Percentiles rank a stretch among this genome's conserved stretches.
These are phyloP conservation scores for Thaumetopoea pityocampa DNA, from an alignment of 1,140 invertebrate species.

Conservation along the genomic window DNA sequence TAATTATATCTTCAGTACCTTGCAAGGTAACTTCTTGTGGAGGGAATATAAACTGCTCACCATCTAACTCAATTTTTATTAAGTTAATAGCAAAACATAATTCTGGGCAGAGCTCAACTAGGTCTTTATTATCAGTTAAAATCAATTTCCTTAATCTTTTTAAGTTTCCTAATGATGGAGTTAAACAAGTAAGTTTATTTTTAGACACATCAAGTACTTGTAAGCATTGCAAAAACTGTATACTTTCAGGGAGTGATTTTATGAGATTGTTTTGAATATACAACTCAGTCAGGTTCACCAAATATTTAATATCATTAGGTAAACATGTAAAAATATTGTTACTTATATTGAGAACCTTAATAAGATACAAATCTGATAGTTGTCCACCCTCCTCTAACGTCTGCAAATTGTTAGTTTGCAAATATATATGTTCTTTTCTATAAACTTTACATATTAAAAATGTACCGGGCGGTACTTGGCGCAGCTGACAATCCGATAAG, in stretches of 20 bases:
- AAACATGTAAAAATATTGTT: conserved; percentile 81
- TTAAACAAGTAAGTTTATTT: conserved; percentile 82
- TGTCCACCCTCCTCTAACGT: conserved; percentile 83
- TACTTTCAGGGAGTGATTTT: conserved; percentile 80
- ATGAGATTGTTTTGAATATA: conserved; percentile 81
- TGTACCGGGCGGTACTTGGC: conserved; percentile 82
- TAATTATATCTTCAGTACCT: conserved; percentile 81
- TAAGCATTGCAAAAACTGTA: conserved; percentile 79
- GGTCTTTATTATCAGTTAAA: conserved; percentile 76
- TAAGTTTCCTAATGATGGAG: conserved; percentile 80
- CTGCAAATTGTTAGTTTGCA: conserved; percentile 81
- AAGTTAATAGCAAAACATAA: conserved; percentile 78
- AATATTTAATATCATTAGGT: conserved; percentile 78
- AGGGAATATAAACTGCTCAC: conserved; percentile 79
- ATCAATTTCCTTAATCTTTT: conserved; percentile 76
- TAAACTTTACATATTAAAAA: conserved; percentile 87
- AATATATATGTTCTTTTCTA: conserved; percentile 81
- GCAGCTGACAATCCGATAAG: conserved; percentile 83
- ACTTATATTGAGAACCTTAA: conserved; percentile 84
- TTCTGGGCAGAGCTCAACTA: conserved; percentile 79
- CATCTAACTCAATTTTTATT: conserved; percentile 77
- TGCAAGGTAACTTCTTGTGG: conserved; percentile 75
- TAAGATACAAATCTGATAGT: conserved; percentile 80
- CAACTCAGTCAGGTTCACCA: conserved; percentile 81
- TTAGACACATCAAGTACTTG: conserved; percentile 82